A percentile compares a stretch with the other conserved stretches of the same genome.
Conservation (phyloP, 2,888 invertebrate genomes). For the Rotaria sp. region DNA sequence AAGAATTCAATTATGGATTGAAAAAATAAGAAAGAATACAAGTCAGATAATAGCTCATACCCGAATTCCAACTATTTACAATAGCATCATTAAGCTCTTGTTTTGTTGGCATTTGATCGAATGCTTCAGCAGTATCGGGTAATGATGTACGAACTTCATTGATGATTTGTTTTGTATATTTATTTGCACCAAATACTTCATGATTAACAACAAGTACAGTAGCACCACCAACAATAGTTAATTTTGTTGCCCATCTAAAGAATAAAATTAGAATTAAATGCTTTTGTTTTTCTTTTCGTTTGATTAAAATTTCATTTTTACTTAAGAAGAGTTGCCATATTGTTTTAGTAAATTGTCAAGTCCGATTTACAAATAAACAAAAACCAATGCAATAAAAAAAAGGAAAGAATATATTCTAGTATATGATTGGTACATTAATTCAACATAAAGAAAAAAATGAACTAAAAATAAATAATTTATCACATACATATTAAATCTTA, state of each 20-base stretch:
- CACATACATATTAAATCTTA: not conserved
- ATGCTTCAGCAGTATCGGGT: conserved; percentile 27
- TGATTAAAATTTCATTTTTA: not conserved
- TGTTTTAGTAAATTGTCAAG: not conserved
- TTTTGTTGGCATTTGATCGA: conserved; percentile 12
- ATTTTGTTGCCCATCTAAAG: conserved; percentile 8
- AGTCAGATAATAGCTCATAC: not conserved
- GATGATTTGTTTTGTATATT: conserved; percentile 9
- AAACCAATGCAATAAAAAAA: not conserved
- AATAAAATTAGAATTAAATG: not conserved
- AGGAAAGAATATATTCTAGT: not conserved
- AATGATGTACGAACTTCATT: not conserved
- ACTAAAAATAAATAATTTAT: not conserved
- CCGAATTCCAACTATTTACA: conserved; percentile 8
- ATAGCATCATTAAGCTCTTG: not conserved
- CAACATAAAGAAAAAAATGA: not conserved
- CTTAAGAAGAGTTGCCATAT: not conserved
- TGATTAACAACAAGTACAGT: not conserved
- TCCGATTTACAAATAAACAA: not conserved
- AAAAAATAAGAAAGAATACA: not conserved
- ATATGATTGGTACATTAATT: not conserved
- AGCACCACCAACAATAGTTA: not conserved
- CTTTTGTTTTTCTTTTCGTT: not conserved
- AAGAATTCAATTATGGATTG: not conserved
- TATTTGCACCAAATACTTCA: conserved; percentile 20